Evolutionary conservation across 1,140 invertebrate species (phyloP).

Genomic region (Gonatopus flavifemur): DNA sequence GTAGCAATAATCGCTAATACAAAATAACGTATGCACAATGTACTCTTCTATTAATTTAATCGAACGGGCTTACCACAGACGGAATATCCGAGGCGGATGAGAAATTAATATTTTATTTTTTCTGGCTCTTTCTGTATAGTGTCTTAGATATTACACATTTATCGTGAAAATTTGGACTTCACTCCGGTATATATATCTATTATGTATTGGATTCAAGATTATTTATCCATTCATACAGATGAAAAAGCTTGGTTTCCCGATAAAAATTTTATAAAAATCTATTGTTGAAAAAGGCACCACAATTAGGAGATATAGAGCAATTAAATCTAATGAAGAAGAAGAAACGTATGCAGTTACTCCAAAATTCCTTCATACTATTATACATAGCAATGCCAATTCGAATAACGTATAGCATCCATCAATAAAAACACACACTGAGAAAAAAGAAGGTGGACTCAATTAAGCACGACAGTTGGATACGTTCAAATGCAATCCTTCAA

Average conservation of each 20-base stretch:
- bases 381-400: too few relatives aligned
- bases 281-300: not conserved
- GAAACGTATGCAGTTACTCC: conserved; percentile 26
- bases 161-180: not conserved
- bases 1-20: conserved; percentile 37
- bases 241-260: too few relatives aligned
- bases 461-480: too few relatives aligned
- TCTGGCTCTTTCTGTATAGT: not conserved
- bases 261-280: not conserved
- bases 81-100: conserved; percentile 17
- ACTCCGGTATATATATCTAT: not conserved
- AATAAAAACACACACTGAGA: too few relatives aligned
- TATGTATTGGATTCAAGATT: not conserved
- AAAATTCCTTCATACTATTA: not conserved
- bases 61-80: too few relatives aligned
- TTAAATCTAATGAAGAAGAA: conserved; percentile 13
- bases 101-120: conserved; percentile 4
- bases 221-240: not conserved
- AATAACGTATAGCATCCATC: too few relatives aligned
- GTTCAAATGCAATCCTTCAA: too few relatives aligned
- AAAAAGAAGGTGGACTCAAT: not conserved
- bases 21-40: too few relatives aligned
- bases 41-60: too few relatives aligned
- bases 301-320: conserved; percentile 12
- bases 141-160: not conserved